Conservation (phyloP, 2,113 vertebrate genomes). For the Syngnathus scovelli region DNA sequence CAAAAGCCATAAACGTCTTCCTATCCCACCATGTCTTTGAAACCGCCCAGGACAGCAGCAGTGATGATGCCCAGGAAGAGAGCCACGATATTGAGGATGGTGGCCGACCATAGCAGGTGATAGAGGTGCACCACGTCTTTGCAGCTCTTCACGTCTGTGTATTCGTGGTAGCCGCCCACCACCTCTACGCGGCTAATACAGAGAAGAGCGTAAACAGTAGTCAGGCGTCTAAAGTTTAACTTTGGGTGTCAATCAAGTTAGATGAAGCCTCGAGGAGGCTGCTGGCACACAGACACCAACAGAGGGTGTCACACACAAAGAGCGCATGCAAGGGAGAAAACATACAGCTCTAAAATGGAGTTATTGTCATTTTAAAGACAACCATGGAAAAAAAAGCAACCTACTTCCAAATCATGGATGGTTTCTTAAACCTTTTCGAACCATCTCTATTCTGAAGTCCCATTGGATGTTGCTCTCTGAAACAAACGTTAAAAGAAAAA, state of each 20-base stretch:
- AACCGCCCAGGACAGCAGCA: conserved; percentile 91
- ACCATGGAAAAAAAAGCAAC: conserved; percentile 59
- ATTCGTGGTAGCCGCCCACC: conserved; percentile 90
- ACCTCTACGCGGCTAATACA: conserved; percentile 72
- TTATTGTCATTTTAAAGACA: conserved; percentile 14
- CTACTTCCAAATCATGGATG: conserved; percentile 80
- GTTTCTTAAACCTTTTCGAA: conserved; percentile 80
- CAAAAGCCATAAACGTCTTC: background rate
- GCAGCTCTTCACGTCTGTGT: conserved; percentile 94
- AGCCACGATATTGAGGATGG: conserved; percentile 91
- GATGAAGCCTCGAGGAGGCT: conserved; percentile 11
- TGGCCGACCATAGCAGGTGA: conserved; percentile 93
- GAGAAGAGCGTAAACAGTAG: conserved; percentile 29
- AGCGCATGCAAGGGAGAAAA: conserved; percentile 46
- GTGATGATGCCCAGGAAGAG: conserved; percentile 96
- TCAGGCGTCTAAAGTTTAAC: conserved; percentile 32
- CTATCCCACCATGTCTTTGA: conserved; percentile 91
- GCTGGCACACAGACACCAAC: background rate
- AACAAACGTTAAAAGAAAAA: conserved; percentile 73
- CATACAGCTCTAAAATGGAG: conserved; percentile 24
- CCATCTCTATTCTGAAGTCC: conserved; percentile 80
- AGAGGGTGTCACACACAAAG: conserved; percentile 19
- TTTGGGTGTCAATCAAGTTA: background rate
- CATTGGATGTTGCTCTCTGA: conserved; percentile 78
- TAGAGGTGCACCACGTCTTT: conserved; percentile 96